Percentiles rank a stretch among this genome's conserved stretches.
Evolutionary conservation across 2,888 invertebrate species (phyloP).

Genomic region (Chrysolina oricalcia): DNA sequence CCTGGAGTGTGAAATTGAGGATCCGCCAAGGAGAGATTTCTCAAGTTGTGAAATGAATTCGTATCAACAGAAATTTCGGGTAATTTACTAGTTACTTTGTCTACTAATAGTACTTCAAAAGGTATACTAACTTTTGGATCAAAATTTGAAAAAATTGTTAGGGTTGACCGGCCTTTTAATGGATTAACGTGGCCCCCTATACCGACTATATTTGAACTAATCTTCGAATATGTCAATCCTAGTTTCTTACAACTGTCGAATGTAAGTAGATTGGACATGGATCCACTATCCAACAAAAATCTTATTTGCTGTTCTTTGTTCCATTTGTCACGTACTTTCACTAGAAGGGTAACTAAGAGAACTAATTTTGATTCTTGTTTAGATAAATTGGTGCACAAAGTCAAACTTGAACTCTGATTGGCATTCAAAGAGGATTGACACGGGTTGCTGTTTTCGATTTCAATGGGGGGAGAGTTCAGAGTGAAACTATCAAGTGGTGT

Average conservation of each 20-base stretch:
- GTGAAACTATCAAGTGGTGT: background rate
- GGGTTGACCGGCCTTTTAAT: background rate
- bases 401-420: background rate
- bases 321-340: conserved; percentile 22
- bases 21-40: conserved; percentile 25
- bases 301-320: conserved; percentile 20
- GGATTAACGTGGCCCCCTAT: too few relatives aligned
- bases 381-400: background rate
- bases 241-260: conserved; percentile 27
- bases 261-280: conserved; percentile 32
- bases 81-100: background rate
- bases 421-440: background rate
- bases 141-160: background rate
- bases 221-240: background rate
- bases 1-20: too few relatives aligned
- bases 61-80: background rate
- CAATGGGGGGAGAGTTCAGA: background rate
- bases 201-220: background rate
- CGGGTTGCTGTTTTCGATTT: background rate
- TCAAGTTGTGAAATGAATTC: background rate
- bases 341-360: conserved; percentile 18
- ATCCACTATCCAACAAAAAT: conserved; percentile 23
- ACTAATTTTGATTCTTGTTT: background rate
- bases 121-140: background rate
- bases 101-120: background rate